These are phyloP conservation scores for Miniopterus natalensis DNA, from an alignment of 2,113 vertebrate genomes.

Conservation along the genomic window DNA sequence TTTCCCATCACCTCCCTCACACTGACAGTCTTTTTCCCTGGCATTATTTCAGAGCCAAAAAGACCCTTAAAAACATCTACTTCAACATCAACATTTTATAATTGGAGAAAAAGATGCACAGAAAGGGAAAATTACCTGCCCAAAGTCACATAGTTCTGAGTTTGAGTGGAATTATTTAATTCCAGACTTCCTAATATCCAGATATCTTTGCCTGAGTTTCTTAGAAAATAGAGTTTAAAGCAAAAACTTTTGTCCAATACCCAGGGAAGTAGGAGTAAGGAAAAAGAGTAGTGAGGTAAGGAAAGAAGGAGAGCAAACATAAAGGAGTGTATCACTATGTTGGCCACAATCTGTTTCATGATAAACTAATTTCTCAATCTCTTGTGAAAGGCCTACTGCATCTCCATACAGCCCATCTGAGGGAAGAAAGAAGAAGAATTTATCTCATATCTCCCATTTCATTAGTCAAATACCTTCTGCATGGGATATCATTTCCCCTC, in stretches of 20 bases:
- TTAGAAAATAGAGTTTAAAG: conserved; percentile 53
- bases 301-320: conserved; percentile 18
- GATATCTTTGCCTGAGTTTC: conserved; percentile 4
- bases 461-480: conserved; percentile 20
- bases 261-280: not conserved
- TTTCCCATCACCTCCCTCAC: not conserved
- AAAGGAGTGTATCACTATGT: not conserved
- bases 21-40: not conserved
- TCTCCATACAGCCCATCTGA: not conserved
- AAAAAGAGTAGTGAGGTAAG: not conserved
- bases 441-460: not conserved
- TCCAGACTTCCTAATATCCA: conserved; percentile 40
- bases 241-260: conserved; percentile 10
- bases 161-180: conserved; percentile 48
- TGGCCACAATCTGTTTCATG: not conserved
- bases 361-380: conserved; percentile 22
- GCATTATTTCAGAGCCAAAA: conserved; percentile 10
- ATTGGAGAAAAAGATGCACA: not conserved
- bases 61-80: not conserved
- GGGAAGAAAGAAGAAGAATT: not conserved
- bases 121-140: not conserved
- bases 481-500: not conserved
- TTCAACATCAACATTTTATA: not conserved
- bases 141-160: not conserved
- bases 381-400: not conserved